These are phyloP conservation scores for Spisula solida DNA, from an alignment of 2,888 invertebrate genomes.

Conservation along the genomic window DNA sequence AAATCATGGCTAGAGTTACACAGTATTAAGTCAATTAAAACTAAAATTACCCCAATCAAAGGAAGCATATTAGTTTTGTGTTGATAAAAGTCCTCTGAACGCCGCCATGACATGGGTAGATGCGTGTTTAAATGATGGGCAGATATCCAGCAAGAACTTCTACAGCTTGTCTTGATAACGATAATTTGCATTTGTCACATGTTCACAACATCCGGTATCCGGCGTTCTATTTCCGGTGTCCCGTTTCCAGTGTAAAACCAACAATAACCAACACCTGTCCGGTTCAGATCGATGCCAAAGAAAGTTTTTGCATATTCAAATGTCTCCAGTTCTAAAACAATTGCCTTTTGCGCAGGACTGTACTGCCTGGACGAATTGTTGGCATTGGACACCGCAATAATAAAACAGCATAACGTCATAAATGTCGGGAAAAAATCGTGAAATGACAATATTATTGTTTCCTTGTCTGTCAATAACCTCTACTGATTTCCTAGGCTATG, in stretches of 20 bases:
- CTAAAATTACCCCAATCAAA: constrained; percentile 22
- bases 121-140: constrained; percentile 6
- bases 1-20: constrained; percentile 18
- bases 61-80: not conserved
- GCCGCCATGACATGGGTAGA: constrained; percentile 16
- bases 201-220: constrained; percentile 13
- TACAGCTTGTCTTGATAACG: not conserved
- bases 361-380: too few species aligned
- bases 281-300: too few species aligned
- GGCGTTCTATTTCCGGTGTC: not conserved
- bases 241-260: not conserved
- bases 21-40: constrained; percentile 28
- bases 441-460: too few species aligned
- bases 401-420: too few species aligned
- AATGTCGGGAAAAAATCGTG: too few species aligned
- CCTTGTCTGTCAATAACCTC: too few species aligned
- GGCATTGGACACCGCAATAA: too few species aligned
- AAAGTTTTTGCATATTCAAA: too few species aligned
- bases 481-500: too few species aligned
- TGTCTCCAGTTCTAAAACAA: too few species aligned
- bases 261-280: too few species aligned
- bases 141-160: constrained; percentile 15
- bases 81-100: constrained; percentile 17
- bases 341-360: too few species aligned
- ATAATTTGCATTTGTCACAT: not conserved